Evolutionary conservation across 2,888 invertebrate species (phyloP).

Genomic region (Watsonalla binaria): DNA sequence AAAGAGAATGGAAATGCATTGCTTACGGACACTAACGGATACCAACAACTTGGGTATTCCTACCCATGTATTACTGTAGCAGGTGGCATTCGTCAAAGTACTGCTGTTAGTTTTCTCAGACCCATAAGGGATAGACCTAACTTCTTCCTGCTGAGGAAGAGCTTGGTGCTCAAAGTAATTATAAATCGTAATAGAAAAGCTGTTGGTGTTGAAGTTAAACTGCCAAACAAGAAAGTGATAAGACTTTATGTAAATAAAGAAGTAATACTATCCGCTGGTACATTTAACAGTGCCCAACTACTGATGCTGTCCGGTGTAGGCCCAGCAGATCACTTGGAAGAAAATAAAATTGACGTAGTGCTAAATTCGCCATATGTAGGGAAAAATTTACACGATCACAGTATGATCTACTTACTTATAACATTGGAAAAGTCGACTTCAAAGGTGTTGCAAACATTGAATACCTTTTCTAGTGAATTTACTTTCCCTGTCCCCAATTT

Average conservation of each 20-base stretch:
- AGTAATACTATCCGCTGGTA: conserved; percentile 8
- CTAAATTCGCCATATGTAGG: conserved; percentile 9
- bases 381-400: conserved; percentile 9
- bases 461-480: neutral
- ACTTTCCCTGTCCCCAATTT: neutral
- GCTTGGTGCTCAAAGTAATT: conserved; percentile 2
- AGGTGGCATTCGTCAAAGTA: conserved; percentile 5
- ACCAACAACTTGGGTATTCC: conserved; percentile 8
- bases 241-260: conserved; percentile 6
- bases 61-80: conserved; percentile 5
- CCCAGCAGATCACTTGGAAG: conserved; percentile 5
- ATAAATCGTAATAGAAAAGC: conserved; percentile 5
- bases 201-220: conserved; percentile 6
- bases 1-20: neutral
- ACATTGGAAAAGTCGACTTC: neutral
- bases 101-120: conserved; percentile 5
- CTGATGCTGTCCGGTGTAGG: conserved; percentile 11
- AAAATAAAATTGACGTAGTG: conserved; percentile 3
- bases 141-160: conserved; percentile 5
- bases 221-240: conserved; percentile 1
- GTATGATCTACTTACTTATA: neutral
- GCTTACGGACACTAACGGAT: conserved; percentile 5
- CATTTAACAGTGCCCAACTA: conserved; percentile 5
- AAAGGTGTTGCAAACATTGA: neutral
- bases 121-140: conserved; percentile 4